Evolutionary conservation across 23 tunicate species (phyloP).

Genomic region (Diplosoma virens): DNA sequence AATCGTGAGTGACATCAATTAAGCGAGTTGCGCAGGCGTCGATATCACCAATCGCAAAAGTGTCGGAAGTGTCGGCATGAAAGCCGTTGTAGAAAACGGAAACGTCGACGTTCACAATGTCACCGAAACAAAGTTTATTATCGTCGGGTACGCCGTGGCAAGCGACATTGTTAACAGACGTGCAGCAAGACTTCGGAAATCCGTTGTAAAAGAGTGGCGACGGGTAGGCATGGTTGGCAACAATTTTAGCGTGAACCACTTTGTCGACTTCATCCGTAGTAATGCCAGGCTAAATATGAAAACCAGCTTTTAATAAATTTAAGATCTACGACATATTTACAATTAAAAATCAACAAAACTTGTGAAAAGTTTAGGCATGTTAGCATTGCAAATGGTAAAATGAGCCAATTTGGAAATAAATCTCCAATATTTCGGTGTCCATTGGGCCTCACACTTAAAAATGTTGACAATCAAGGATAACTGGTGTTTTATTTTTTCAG

Average conservation of each 20-base stretch:
- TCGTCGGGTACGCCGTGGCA: conserved; percentile 94
- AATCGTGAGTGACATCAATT: conserved; percentile 32
- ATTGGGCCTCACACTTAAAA: too few relatives aligned
- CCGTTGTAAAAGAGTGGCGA: conserved; percentile 79
- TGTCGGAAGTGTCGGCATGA: conserved; percentile 94
- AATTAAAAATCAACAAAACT: too few relatives aligned
- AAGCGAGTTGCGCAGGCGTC: conserved; percentile 31
- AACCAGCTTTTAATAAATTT: too few relatives aligned
- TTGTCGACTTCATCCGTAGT: conserved; percentile 70
- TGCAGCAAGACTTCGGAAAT: conserved; percentile 91
- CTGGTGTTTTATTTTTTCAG: too few relatives aligned
- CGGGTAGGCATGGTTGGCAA: conserved; percentile 70
- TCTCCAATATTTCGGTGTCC: too few relatives aligned
- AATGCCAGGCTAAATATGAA: conserved; percentile 78
- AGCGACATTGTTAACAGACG: conserved; percentile 84
- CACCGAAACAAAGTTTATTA: conserved; percentile 37
- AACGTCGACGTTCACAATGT: conserved; percentile 81
- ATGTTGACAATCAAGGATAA: too few relatives aligned
- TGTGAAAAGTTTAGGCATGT: too few relatives aligned
- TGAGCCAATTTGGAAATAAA: too few relatives aligned
- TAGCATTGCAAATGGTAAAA: too few relatives aligned
- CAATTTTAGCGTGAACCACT: conserved; percentile 50
- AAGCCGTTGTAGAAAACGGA: conserved; percentile 64
- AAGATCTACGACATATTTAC: too few relatives aligned
- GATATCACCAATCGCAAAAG: conserved; percentile 70